These are phyloP conservation scores for Apis mellifera DNA, from an alignment of 1,140 invertebrate genomes.

Conservation along the genomic window DNA sequence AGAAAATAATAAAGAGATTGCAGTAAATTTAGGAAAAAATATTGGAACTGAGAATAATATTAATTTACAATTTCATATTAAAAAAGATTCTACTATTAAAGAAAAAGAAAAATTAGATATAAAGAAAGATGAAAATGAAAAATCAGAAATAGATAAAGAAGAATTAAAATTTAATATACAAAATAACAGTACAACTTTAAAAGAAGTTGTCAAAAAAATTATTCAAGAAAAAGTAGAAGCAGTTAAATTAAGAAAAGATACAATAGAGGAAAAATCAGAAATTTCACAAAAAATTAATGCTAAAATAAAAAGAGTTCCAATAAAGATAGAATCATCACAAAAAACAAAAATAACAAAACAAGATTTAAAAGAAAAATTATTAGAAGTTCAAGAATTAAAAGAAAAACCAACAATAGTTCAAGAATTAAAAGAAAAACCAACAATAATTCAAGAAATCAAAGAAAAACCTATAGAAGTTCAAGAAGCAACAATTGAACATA, in stretches of 20 bases:
- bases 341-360: slow-evolving; percentile 58
- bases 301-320: slow-evolving; percentile 38
- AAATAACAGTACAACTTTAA: slow-evolving; percentile 66
- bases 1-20: not conserved
- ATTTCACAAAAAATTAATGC: slow-evolving; percentile 42
- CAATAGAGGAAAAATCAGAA: slow-evolving; percentile 46
- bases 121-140: slow-evolving; percentile 21
- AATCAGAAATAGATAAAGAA: slow-evolving; percentile 14
- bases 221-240: slow-evolving; percentile 76
- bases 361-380: slow-evolving; percentile 43
- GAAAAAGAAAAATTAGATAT: slow-evolving; percentile 12
- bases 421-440: slow-evolving; percentile 39
- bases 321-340: slow-evolving; percentile 48
- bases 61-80: slow-evolving; percentile 20
- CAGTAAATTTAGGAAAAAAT: slow-evolving; percentile 14
- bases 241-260: slow-evolving; percentile 62
- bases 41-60: slow-evolving; percentile 9
- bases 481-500: slow-evolving; percentile 27
- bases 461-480: slow-evolving; percentile 31
- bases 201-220: slow-evolving; percentile 75
- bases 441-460: slow-evolving; percentile 41
- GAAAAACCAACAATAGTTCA: slow-evolving; percentile 30
- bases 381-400: slow-evolving; percentile 40
- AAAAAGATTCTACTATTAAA: slow-evolving; percentile 29
- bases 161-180: slow-evolving; percentile 30